Base-by-base conservation (phyloP, 2,113 vertebrate genomes). In the Misgurnus mizolepis region DNA sequence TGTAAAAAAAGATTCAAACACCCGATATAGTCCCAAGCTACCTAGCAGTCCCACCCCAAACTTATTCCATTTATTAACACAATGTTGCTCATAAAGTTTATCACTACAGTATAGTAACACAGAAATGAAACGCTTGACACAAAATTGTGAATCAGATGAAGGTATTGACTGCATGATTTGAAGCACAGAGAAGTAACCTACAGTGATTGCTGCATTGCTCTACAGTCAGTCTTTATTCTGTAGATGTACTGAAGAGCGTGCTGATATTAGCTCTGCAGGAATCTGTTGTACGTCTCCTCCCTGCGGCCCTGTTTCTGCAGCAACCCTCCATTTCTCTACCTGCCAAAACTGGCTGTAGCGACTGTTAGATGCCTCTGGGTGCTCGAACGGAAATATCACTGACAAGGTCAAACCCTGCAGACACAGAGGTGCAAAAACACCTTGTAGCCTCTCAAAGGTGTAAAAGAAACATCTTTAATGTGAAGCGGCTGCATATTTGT, bases 381-480 rank as follows among this genome's bases (percentile, higher is more conserved):
- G 15, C 53, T 53, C 78, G 87, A 89, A 85, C 83, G 87, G 86
- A 90, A 91, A 89, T 89, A 88, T 87, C 87, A 87, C 86, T 86
- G 88, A 87, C 90, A 89, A 90, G 91, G 91, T 92, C 90, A 91
- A 86, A 80, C 86, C 87, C 88, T 55, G 64, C 85, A 90, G 87
- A 87, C 89, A 85, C 83, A 85, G 82, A 84, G 86, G 49, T 85
- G 82, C 78, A 80, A 81, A 86, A 88, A 87, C 81, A 89, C 80
- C 82, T 68, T 83, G 82, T 86, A 82, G 6, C 41, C 67, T 83
- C 86, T 85, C 56, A 86, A 76, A 89, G 82, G 82, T 86, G 83
- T 62, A 12, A 81, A 82, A 78, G 79, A 68, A 78, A 84, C 81
- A 75, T 56, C 43, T 71, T 60, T 47, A 40, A 79, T 70, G 80